These are phyloP conservation scores for Apantesis nais DNA, from an alignment of 2,888 invertebrate genomes.

Conservation along the genomic window DNA sequence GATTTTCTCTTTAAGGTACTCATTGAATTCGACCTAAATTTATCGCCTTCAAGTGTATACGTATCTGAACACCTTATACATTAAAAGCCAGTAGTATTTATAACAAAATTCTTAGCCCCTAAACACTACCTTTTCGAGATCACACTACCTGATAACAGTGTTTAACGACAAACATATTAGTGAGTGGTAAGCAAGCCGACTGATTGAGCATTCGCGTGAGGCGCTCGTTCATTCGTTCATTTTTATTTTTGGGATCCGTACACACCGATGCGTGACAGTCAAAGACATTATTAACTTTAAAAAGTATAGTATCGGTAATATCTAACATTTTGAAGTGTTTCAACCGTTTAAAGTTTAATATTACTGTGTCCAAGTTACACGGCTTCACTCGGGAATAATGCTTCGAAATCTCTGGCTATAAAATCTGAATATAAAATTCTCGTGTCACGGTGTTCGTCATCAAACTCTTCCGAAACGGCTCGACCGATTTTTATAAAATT, in stretches of 20 bases:
- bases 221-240: constrained; percentile 22
- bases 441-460: no score
- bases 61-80: background rate
- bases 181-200: constrained; percentile 32
- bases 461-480: no score
- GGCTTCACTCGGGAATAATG: no score
- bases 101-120: constrained; percentile 30
- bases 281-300: constrained; percentile 24
- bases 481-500: no score
- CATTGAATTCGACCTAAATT: background rate
- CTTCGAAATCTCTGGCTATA: no score
- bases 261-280: constrained; percentile 27
- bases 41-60: background rate
- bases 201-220: constrained; percentile 52
- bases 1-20: background rate
- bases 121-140: constrained; percentile 31
- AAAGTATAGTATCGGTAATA: no score
- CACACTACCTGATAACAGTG: constrained; percentile 32
- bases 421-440: no score
- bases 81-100: constrained; percentile 23
- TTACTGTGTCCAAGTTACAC: no score
- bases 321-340: no score
- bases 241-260: constrained; percentile 33
- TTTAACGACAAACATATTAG: constrained; percentile 48
- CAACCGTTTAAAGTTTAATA: no score